Conservation (phyloP, 2,888 invertebrate genomes). For the Agapostemon virescens region DNA sequence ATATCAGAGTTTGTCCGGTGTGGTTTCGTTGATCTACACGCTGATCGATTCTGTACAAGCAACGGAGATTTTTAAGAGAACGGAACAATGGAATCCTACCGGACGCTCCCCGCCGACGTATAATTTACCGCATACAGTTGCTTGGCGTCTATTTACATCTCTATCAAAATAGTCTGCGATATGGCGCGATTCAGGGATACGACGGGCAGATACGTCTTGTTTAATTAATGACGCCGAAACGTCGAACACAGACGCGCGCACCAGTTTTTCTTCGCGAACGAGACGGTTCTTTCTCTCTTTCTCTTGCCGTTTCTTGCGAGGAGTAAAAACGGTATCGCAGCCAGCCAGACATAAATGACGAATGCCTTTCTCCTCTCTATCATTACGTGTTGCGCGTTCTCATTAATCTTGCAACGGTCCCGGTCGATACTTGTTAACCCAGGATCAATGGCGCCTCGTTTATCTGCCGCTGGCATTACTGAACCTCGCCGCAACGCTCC, state of each 20-base stretch:
- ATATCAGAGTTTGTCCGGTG: too few relatives aligned
- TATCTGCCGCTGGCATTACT: slow-evolving; percentile 51
- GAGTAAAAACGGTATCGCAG: slow-evolving; percentile 39
- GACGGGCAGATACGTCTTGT: slow-evolving; percentile 26
- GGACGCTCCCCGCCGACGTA: slow-evolving; percentile 19
- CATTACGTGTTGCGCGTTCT: slow-evolving; percentile 49
- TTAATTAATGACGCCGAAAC: slow-evolving; percentile 24
- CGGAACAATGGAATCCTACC: slow-evolving; percentile 32
- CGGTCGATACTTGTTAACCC: slow-evolving; percentile 57
- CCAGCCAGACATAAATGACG: slow-evolving; percentile 52
- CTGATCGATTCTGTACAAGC: slow-evolving; percentile 27
- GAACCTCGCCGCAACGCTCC: slow-evolving; percentile 26
- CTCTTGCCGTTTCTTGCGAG: background rate
- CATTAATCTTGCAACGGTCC: slow-evolving; percentile 60
- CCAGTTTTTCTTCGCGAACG: slow-evolving; percentile 25
- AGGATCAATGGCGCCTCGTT: slow-evolving; percentile 63
- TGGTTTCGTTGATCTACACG: slow-evolving; percentile 29
- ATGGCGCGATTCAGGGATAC: background rate
- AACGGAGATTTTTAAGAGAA: slow-evolving; percentile 14
- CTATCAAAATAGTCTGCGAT: slow-evolving; percentile 43
- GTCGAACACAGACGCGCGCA: background rate
- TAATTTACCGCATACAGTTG: background rate
- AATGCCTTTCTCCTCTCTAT: slow-evolving; percentile 48
- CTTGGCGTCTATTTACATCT: slow-evolving; percentile 43
- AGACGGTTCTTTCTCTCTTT: background rate